These are phyloP conservation scores for Pherbina coryleti DNA, from an alignment of 2,888 invertebrate genomes.

Conservation along the genomic window DNA sequence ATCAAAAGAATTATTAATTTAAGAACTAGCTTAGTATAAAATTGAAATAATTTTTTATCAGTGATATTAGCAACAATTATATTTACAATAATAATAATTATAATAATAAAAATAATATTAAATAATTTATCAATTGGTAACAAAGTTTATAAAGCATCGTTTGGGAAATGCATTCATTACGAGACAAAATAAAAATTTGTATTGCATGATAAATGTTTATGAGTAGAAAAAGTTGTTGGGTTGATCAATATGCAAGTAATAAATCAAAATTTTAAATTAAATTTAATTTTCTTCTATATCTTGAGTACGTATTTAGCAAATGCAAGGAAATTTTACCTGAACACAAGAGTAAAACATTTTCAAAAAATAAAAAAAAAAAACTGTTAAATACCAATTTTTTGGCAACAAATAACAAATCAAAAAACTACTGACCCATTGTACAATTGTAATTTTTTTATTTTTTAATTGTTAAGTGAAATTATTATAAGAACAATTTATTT, in stretches of 20 bases:
- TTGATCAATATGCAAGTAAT: not conserved
- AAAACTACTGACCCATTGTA: not conserved
- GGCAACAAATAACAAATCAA: not conserved
- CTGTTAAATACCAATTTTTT: not conserved
- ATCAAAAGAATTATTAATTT: not conserved
- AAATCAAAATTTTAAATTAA: not conserved
- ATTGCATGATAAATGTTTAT: not conserved
- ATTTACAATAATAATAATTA: conserved; percentile 29
- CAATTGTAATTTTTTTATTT: not conserved
- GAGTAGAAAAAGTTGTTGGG: not conserved
- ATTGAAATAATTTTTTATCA: conserved; percentile 28
- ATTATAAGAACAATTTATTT: conserved; percentile 1
- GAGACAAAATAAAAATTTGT: not conserved
- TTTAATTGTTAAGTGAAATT: not conserved
- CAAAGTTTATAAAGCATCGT: not conserved
- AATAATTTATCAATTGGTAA: not conserved
- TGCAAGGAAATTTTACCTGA: not conserved
- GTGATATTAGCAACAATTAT: conserved; percentile 39
- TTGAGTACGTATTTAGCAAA: not conserved
- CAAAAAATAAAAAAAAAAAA: not conserved
- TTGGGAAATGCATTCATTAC: not conserved
- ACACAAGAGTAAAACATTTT: not conserved
- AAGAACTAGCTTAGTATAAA: conserved; percentile 6
- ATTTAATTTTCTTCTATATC: not conserved
- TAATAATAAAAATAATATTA: not conserved